Evolutionary conservation across 37 sponge, comb jelly and placozoan genomes (phyloP).

Genomic region (Bolinopsis microptera): DNA sequence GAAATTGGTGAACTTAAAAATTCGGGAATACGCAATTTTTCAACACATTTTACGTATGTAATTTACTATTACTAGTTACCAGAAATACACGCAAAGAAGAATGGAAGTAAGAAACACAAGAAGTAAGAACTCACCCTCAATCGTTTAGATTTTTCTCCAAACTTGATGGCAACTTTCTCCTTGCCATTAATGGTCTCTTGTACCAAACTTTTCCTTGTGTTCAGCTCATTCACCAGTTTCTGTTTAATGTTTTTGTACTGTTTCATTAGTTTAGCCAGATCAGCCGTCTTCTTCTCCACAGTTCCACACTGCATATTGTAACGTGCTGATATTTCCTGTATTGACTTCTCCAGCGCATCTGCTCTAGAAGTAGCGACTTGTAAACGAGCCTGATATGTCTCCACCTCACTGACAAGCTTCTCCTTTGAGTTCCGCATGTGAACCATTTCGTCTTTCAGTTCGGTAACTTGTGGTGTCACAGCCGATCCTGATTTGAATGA

Average conservation of each 20-base stretch:
- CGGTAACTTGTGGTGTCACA: not conserved
- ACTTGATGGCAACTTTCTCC: conserved; percentile 1
- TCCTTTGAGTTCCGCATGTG: not conserved
- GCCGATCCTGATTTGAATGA: not conserved
- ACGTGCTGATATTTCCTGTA: not conserved
- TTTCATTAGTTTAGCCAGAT: not conserved
- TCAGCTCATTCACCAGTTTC: conserved; percentile 34
- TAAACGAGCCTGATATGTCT: conserved; percentile 19
- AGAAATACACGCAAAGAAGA: too few species aligned
- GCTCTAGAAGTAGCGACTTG: conserved; percentile 5
- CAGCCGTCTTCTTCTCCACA: conserved; percentile 37
- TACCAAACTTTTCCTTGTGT: conserved; percentile 1
- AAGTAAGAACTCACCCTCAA: conserved; percentile 39
- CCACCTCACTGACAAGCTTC: not conserved
- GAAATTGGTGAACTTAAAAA: not conserved
- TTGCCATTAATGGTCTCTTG: conserved; percentile 41
- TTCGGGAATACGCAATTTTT: too few species aligned
- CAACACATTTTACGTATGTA: too few species aligned
- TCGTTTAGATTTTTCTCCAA: conserved; percentile 38
- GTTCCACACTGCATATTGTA: conserved; percentile 23
- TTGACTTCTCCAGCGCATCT: conserved; percentile 15
- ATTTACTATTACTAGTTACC: too few species aligned
- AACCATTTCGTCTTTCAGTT: not conserved
- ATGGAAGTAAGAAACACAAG: too few species aligned
- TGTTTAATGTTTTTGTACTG: conserved; percentile 48